These are phyloP conservation scores for Eretmochelys imbricata DNA, from an alignment of 2,113 vertebrate species.

Conservation along the genomic window DNA sequence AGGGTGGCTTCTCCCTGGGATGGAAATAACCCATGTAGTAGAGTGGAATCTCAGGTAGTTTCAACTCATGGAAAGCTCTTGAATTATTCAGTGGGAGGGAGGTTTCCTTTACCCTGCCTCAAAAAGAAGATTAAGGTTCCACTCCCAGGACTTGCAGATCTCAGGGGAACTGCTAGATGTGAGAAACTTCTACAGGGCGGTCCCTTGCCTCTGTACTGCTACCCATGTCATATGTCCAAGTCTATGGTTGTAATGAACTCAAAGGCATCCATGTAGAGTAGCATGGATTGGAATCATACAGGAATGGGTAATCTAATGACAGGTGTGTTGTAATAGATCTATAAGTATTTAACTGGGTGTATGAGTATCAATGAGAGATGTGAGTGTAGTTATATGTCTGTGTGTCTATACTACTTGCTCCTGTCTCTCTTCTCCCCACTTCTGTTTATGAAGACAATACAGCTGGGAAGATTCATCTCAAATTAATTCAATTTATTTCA, in stretches of 20 bases:
- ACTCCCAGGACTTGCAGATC: background rate
- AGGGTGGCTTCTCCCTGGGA: background rate
- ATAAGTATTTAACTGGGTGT: slow-evolving; percentile 9
- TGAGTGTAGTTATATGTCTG: background rate
- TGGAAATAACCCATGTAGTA: background rate
- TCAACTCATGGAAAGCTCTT: background rate
- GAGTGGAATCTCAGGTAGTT: background rate
- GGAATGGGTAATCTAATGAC: background rate
- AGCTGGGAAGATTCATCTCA: slow-evolving; percentile 71
- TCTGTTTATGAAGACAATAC: slow-evolving; percentile 68
- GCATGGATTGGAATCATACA: background rate
- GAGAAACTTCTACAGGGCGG: background rate
- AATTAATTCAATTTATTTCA: slow-evolving; percentile 71
- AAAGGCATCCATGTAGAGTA: background rate
- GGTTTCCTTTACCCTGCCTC: background rate
- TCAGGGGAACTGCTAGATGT: background rate
- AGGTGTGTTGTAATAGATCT: background rate
- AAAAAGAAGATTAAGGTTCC: background rate
- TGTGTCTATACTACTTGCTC: slow-evolving; percentile 13
- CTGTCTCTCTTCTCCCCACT: slow-evolving; percentile 31
- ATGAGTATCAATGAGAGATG: background rate
- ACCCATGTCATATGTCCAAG: background rate
- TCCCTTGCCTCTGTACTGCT: background rate
- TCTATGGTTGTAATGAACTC: background rate
- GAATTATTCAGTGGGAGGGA: background rate